phyloP scores from a whole-genome alignment of 1,140 invertebrate species.

The Drosophila sproati region DNA sequence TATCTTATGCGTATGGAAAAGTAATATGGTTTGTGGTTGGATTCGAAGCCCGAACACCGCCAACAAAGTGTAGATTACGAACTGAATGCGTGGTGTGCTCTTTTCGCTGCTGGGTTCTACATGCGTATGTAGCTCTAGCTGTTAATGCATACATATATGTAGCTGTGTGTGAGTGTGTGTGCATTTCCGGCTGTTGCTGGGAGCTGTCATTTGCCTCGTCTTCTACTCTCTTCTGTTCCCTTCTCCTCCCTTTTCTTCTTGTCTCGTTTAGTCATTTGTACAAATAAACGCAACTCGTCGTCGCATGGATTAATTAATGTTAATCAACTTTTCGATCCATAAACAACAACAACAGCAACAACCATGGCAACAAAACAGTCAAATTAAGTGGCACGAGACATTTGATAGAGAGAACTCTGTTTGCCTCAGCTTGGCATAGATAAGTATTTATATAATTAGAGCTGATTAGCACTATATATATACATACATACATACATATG shows the following conservation, averaged over 20 bases:
- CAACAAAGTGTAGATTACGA: too few relatives aligned
- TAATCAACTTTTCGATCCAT: constrained; percentile 80
- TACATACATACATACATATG: not conserved
- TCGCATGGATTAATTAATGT: constrained; percentile 81
- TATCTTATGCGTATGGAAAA: too few relatives aligned
- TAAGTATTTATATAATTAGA: constrained; percentile 49
- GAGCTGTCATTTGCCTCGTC: constrained; percentile 46
- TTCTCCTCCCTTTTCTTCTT: constrained; percentile 3
- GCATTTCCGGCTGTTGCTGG: constrained; percentile 57
- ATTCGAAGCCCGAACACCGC: too few relatives aligned
- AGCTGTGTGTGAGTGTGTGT: constrained; percentile 32
- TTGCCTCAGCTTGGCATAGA: constrained; percentile 15
- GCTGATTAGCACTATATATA: constrained; percentile 44
- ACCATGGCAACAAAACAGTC: constrained; percentile 12
- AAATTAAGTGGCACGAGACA: constrained; percentile 47
- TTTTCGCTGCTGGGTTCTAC: too few relatives aligned
- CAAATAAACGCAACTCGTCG: constrained; percentile 61
- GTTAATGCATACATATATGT: constrained; percentile 30
- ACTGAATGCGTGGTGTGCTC: too few relatives aligned
- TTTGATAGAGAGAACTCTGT: constrained; percentile 28
- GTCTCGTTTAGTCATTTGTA: constrained; percentile 79
- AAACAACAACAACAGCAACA: constrained; percentile 52
- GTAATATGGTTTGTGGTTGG: too few relatives aligned
- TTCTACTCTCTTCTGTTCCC: too few relatives aligned
- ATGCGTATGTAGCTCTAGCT: constrained; percentile 7